Percentiles rank a stretch among this genome's conserved stretches.
Conservation (phyloP, 2,888 invertebrate species). For the Cryptosula pallasiana region DNA sequence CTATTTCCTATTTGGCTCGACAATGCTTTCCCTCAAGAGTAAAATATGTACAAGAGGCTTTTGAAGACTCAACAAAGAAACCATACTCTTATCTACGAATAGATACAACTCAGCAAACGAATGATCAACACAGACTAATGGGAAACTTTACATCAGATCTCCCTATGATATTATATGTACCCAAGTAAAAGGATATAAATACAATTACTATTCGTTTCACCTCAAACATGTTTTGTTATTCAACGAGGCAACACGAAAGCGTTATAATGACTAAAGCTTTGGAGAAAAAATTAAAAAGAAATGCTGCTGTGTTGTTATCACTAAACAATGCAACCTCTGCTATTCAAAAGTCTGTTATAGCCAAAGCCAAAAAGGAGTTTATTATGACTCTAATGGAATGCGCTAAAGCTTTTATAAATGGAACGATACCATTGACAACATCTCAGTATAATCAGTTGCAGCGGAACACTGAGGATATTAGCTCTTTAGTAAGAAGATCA, state of each 20-base stretch:
- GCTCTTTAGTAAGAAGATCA: not conserved
- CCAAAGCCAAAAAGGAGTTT: not conserved
- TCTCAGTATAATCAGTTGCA: not conserved
- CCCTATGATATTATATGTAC: no score
- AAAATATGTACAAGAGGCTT: not conserved
- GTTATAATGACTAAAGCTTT: no score
- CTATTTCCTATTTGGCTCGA: not conserved
- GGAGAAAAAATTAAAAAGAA: slow-evolving; percentile 3
- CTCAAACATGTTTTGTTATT: not conserved
- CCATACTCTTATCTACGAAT: not conserved
- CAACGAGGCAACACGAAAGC: no score
- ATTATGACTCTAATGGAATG: not conserved
- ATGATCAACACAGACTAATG: not conserved
- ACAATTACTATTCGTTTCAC: no score
- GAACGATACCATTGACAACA: not conserved
- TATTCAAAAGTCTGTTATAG: not conserved
- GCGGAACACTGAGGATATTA: not conserved
- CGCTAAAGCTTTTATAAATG: not conserved
- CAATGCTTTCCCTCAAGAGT: not conserved
- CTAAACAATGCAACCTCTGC: not conserved
- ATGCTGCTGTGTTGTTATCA: not conserved
- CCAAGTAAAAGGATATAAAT: no score
- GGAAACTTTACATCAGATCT: not conserved
- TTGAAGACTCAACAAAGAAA: not conserved
- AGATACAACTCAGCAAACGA: not conserved